phyloP scores from a whole-genome alignment of 1,140 invertebrate genomes.

The Planococcus citri region DNA sequence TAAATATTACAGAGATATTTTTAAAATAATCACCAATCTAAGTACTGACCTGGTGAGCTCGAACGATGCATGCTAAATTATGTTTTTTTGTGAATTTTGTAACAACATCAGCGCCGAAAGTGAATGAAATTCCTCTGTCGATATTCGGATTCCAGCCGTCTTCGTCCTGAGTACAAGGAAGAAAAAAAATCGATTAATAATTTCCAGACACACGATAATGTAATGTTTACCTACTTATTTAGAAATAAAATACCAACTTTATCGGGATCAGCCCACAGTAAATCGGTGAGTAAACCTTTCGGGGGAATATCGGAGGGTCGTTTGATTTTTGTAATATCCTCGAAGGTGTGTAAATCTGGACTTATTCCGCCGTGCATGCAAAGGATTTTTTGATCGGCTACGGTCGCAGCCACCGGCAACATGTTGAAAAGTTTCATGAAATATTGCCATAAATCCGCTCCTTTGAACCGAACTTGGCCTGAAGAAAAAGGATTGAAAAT shows the following conservation, averaged over 20 bases:
- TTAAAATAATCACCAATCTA: neutral
- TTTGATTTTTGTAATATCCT: constrained; percentile 50
- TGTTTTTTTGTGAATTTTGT: constrained; percentile 60
- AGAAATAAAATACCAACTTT: constrained; percentile 28
- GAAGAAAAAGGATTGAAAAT: too few species aligned
- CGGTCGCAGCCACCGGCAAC: constrained; percentile 25
- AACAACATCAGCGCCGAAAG: constrained; percentile 56
- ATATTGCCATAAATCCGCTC: constrained; percentile 97
- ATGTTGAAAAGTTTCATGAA: constrained; percentile 27
- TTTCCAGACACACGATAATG: too few species aligned
- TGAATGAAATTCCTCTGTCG: constrained; percentile 60
- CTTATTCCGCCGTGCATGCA: constrained; percentile 49
- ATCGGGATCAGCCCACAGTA: constrained; percentile 73
- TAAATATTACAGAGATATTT: neutral
- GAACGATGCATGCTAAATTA: constrained; percentile 63
- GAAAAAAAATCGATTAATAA: neutral
- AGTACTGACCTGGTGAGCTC: constrained; percentile 58
- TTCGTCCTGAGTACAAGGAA: constrained; percentile 39
- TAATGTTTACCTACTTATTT: too few species aligned
- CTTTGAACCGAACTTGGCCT: constrained; percentile 48
- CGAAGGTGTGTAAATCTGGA: constrained; percentile 43
- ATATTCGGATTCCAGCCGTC: constrained; percentile 54
- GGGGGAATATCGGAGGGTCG: constrained; percentile 54
- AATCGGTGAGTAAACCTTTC: constrained; percentile 54
- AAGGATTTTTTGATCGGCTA: constrained; percentile 45